These are phyloP conservation scores for Mythimna ferrago DNA, from an alignment of 2,888 invertebrate species.

Conservation along the genomic window DNA sequence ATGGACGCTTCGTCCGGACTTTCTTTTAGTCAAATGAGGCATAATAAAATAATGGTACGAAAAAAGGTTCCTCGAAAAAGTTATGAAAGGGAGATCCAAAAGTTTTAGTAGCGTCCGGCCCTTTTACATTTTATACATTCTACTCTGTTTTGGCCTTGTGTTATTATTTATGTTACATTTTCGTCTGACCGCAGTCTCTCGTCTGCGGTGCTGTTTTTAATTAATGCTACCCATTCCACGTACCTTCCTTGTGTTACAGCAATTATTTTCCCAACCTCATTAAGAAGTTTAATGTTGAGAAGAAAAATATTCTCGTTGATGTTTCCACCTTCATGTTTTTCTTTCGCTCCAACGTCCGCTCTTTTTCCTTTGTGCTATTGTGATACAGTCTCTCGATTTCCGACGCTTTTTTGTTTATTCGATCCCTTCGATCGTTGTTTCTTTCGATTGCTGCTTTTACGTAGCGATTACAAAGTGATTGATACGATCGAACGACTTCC, in stretches of 20 bases:
- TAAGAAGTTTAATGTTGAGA: conserved; percentile 84
- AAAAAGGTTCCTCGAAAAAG: conserved; percentile 87
- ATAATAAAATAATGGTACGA: conserved; percentile 88
- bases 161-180: conserved; percentile 88
- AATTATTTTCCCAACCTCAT: conserved; percentile 88
- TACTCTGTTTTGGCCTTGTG: conserved; percentile 79
- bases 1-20: conserved; percentile 82
- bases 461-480: conserved; percentile 75
- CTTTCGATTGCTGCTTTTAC: conserved; percentile 75
- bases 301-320: conserved; percentile 82
- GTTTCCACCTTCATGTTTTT: conserved; percentile 71
- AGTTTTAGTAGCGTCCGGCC: conserved; percentile 81
- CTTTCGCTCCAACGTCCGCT: conserved; percentile 51
- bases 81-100: conserved; percentile 87
- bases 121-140: conserved; percentile 85
- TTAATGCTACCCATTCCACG: conserved; percentile 84
- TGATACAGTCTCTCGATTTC: conserved; percentile 76
- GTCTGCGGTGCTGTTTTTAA: conserved; percentile 85
- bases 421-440: conserved; percentile 73
- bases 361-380: conserved; percentile 77
- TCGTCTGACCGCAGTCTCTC: conserved; percentile 82
- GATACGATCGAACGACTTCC: conserved; percentile 69
- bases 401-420: conserved; percentile 76
- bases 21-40: conserved; percentile 89
- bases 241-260: conserved; percentile 88